A percentile compares a stretch with the other conserved stretches of the same genome.
phyloP scores from a whole-genome alignment of 64 coral and sea anemone genomes.

The Dendronephthya gigantea region DNA sequence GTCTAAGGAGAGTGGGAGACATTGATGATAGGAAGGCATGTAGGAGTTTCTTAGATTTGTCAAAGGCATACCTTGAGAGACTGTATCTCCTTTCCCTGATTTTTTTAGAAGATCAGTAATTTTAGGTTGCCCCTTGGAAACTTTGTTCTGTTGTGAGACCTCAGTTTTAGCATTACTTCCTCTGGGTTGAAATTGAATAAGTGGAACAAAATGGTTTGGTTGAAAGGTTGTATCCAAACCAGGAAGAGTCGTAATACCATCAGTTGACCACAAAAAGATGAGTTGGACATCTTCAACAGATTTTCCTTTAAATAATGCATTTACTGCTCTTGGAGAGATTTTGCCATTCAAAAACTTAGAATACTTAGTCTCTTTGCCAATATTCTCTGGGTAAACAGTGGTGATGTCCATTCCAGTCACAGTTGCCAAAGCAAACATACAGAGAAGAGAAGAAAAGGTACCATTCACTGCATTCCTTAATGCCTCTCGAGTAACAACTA shows the following conservation, averaged over 20 bases:
- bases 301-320: neutral
- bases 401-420: no score
- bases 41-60: no score
- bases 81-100: neutral
- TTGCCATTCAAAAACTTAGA: neutral
- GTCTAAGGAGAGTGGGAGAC: no score
- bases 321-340: neutral
- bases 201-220: constrained; percentile 3
- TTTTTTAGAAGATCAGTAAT: neutral
- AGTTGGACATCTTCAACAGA: neutral
- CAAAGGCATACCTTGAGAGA: neutral
- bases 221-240: neutral
- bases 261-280: neutral
- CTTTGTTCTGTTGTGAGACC: neutral
- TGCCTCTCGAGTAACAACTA: no score
- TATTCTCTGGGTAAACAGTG: no score
- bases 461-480: no score
- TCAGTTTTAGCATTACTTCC: neutral
- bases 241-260: neutral
- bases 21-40: no score
- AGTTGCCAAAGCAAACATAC: no score
- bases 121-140: neutral
- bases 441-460: no score
- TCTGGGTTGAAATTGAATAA: neutral
- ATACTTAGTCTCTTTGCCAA: neutral